Conservation (phyloP, 92 coral and sea anemone genomes). For the Zoanthus sansibaricus region DNA sequence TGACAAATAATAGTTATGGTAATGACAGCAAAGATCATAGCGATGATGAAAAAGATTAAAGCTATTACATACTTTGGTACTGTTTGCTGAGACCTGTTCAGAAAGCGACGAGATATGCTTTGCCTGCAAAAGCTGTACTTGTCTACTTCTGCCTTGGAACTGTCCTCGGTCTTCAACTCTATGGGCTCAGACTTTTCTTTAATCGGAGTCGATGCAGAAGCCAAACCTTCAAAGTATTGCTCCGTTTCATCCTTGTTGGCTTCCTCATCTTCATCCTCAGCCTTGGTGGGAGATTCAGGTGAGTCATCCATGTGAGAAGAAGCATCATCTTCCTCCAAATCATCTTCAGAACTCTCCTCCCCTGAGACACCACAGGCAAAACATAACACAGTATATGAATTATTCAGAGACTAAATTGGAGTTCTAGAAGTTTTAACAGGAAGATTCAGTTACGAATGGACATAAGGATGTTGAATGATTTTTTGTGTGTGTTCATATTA, state of each 20-base stretch:
- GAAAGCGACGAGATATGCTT: conserved; percentile 95
- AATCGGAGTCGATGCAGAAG: conserved; percentile 72
- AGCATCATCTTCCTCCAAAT: conserved; percentile 76
- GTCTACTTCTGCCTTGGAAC: conserved; percentile 30
- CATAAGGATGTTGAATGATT: too few relatives aligned
- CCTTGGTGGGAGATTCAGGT: conserved; percentile 57
- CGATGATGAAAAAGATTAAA: neutral
- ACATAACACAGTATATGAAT: neutral
- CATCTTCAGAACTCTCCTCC: conserved; percentile 60
- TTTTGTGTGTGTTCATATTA: too few relatives aligned
- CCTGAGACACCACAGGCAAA: neutral
- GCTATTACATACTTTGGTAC: conserved; percentile 52
- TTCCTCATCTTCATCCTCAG: conserved; percentile 61
- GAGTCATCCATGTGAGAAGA: conserved; percentile 64
- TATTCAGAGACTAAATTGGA: too few relatives aligned
- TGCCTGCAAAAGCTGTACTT: conserved; percentile 63
- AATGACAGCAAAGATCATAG: neutral
- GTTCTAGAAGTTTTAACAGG: too few relatives aligned
- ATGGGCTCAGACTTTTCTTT: conserved; percentile 63
- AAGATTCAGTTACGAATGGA: too few relatives aligned
- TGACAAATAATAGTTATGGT: too few relatives aligned
- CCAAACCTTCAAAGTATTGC: conserved; percentile 92
- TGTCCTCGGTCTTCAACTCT: conserved; percentile 28
- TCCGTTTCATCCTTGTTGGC: conserved; percentile 64
- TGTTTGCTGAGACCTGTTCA: conserved; percentile 80